Evolutionary conservation across 2,888 invertebrate species (phyloP), one percentile per base, ranked within the genome.

Genomic region (Meteorus colon): DNA sequence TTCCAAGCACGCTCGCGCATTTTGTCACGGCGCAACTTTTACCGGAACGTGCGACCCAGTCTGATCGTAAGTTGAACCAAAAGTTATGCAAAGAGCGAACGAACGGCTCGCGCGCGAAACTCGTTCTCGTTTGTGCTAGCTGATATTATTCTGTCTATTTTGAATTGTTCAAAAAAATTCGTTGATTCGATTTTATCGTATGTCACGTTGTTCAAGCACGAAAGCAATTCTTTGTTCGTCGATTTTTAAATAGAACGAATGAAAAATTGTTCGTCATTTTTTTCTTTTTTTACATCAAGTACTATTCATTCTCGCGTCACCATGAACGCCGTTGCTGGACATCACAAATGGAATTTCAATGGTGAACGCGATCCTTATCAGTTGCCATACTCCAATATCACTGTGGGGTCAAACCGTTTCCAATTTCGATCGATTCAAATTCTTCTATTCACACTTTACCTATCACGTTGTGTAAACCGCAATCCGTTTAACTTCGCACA

Each of bases 21-120:
- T 85, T 83, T 82, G 80, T 83, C 83, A 81, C 77, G 62, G 41
- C 63, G 69, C 48, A 73, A 79, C 73, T 78, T 79, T 80, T 79
- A 78, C 77, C 73, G 74, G 60, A 59, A 68, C 71, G 75, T 75
- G 59, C 70, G 66, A 75, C 75, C 71, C 67, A 67, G 71, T 66
- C 48, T 41, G 63, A 72, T 72, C 62, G 63, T 62, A 45, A 62
- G 63, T 63, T 29, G 72, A 27, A 72, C 45, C 29, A 51, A 63
- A 48, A 62, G 72, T 72, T 72, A 72, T 73, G 72, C 51, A 73
- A 48, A 73, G 63, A 73, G 63, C 14, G 63, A 73, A 31, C 48
- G 48, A 48, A 48, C n/a, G 48, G 48, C 48, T 48, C n/a, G n/a
- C 48, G 59, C 72, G 41, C 19, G n/a, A 29, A 48, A 34, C 63